Evolutionary conservation across 2,113 vertebrate genomes (phyloP).

Genomic region (Hypanus sabinus): DNA sequence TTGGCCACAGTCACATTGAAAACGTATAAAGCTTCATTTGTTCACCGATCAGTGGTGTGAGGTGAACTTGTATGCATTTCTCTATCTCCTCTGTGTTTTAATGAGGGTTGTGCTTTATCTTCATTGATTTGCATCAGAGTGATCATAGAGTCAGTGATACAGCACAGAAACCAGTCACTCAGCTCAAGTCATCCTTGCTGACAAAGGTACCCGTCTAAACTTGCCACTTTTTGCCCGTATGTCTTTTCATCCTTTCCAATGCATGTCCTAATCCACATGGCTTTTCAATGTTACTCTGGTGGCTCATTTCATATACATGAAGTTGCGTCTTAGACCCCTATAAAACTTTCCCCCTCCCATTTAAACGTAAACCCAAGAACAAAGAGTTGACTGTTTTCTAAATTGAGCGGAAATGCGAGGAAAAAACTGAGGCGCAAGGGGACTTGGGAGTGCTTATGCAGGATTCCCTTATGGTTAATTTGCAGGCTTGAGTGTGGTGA

Average conservation of each 20-base stretch:
- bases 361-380: too few species aligned
- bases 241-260: not conserved
- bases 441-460: too few species aligned
- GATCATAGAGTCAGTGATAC: not conserved
- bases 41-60: not conserved
- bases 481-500: too few species aligned
- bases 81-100: not conserved
- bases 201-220: too few species aligned
- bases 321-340: too few species aligned
- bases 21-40: not conserved
- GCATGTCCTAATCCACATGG: not conserved
- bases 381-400: too few species aligned
- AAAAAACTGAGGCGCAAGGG: too few species aligned
- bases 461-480: too few species aligned
- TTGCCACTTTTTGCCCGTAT: not conserved
- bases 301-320: too few species aligned
- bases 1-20: not conserved
- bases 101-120: not conserved
- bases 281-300: not conserved
- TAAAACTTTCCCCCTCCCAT: too few species aligned
- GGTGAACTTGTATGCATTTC: not conserved
- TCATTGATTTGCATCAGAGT: not conserved
- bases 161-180: not conserved
- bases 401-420: too few species aligned
- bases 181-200: not conserved